Percentiles rank a stretch among this genome's conserved stretches.
phyloP scores from a whole-genome alignment of 2,797 vertebrate species.

The Antennarius maculatus region DNA sequence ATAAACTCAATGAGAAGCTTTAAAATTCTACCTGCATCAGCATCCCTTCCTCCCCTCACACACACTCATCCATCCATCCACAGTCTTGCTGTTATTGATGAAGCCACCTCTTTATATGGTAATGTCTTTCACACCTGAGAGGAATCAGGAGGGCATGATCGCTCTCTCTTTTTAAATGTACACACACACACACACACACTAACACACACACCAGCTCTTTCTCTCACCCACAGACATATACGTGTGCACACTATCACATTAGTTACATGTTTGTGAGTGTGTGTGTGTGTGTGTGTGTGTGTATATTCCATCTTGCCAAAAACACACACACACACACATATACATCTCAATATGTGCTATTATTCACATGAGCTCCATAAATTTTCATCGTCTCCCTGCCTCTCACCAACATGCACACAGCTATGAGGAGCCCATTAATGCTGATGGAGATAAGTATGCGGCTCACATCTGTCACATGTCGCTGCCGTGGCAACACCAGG shows the following conservation, averaged over 20 bases:
- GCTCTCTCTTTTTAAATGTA: constrained; percentile 27
- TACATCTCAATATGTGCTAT: constrained; percentile 27
- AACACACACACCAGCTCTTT: constrained; percentile 14
- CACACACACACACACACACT: constrained; percentile 8
- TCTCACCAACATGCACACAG: constrained; percentile 43
- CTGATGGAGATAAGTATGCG: constrained; percentile 80
- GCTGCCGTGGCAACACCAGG: constrained; percentile 79
- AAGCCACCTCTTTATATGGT: constrained; percentile 83
- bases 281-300: constrained; percentile 3
- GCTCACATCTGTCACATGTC: constrained; percentile 76
- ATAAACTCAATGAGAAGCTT: constrained; percentile 52
- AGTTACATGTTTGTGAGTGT: not conserved
- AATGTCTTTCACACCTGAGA: constrained; percentile 82
- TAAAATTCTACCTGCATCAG: constrained; percentile 68
- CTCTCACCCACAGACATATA: not conserved
- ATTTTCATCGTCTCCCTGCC: constrained; percentile 51
- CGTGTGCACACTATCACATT: constrained; percentile 11
- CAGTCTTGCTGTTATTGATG: constrained; percentile 70
- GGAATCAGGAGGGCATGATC: constrained; percentile 72
- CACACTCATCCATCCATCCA: constrained; percentile 53
- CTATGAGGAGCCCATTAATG: constrained; percentile 76
- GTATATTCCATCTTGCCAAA: constrained; percentile 16
- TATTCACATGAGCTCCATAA: constrained; percentile 49
- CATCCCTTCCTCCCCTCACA: constrained; percentile 35
- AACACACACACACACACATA: constrained; percentile 3